A percentile compares a stretch with the other conserved stretches of the same genome.
Evolutionary conservation across 2,888 invertebrate species (phyloP).

Genomic region (Exephanes ischioxanthus): DNA sequence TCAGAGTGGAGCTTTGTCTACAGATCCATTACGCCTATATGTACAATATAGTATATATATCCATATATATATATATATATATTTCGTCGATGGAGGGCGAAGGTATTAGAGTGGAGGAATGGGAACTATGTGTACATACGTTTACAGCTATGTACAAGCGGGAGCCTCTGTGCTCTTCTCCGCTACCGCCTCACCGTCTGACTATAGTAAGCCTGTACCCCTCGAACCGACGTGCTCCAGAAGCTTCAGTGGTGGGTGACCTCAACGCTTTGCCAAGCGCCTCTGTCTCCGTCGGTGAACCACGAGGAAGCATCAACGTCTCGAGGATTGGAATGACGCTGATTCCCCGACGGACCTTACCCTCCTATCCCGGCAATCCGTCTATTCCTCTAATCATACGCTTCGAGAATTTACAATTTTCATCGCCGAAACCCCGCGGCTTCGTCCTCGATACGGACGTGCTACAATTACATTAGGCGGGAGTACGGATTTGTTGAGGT

Average conservation of each 20-base stretch:
- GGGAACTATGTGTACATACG: conserved; percentile 19
- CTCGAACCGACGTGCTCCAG: conserved; percentile 18
- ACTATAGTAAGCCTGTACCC: conserved; percentile 8
- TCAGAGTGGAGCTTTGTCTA: conserved; percentile 61
- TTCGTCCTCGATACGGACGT: background rate
- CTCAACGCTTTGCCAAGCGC: conserved; percentile 35
- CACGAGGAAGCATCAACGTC: conserved; percentile 26
- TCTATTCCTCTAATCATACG: conserved; percentile 31
- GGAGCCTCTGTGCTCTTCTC: conserved; percentile 8
- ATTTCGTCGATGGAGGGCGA: conserved; percentile 22
- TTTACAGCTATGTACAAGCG: conserved; percentile 16
- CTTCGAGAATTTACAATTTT: conserved; percentile 17
- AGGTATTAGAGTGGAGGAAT: conserved; percentile 6
- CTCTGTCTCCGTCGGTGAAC: conserved; percentile 26
- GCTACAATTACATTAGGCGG: background rate
- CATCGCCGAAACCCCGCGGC: background rate
- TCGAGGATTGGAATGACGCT: conserved; percentile 60
- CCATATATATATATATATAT: conserved; percentile 22
- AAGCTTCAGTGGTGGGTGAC: conserved; percentile 29
- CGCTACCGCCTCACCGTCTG: conserved; percentile 4
- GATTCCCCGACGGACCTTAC: conserved; percentile 51
- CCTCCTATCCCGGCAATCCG: conserved; percentile 28
- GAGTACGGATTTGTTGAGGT: background rate
- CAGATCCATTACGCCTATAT: conserved; percentile 52
- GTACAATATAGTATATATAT: conserved; percentile 21